Evolutionary conservation across 2,113 vertebrate genomes (phyloP).

Genomic region (Rhinopomastus cyanomelas): DNA sequence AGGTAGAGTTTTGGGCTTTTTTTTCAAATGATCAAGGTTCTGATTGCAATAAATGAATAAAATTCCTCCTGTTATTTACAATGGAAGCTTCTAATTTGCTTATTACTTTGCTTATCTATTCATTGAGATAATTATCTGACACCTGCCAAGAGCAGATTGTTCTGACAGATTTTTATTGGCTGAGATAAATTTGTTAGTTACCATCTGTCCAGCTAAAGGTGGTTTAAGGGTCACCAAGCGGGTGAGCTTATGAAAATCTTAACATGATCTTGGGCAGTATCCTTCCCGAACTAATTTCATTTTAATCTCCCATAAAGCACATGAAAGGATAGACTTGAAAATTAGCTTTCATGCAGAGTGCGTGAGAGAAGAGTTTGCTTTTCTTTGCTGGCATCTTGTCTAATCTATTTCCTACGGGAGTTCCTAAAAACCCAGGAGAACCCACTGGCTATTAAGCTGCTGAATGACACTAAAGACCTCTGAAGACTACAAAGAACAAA

Average conservation of each 20-base stretch:
- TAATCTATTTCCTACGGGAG: background rate
- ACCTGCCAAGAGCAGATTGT: constrained; percentile 93
- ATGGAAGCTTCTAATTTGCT: constrained; percentile 74
- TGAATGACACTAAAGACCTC: background rate
- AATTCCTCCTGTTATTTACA: constrained; percentile 77
- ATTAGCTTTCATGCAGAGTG: constrained; percentile 14
- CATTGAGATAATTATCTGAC: constrained; percentile 91
- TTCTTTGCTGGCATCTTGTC: background rate
- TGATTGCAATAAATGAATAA: constrained; percentile 76
- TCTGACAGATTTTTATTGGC: constrained; percentile 87
- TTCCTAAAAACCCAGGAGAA: background rate
- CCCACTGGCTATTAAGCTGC: background rate
- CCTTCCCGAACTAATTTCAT: constrained; percentile 55
- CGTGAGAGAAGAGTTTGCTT: background rate
- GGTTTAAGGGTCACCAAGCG: constrained; percentile 84
- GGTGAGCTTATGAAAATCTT: constrained; percentile 66
- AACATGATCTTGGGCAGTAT: constrained; percentile 41
- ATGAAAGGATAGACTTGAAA: constrained; percentile 32
- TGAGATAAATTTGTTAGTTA: constrained; percentile 80
- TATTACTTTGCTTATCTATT: constrained; percentile 79
- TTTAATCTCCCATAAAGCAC: constrained; percentile 41
- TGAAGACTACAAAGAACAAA: background rate
- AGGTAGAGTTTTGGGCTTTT: background rate
- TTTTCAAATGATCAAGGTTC: constrained; percentile 1
- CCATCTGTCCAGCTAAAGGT: constrained; percentile 93